A percentile compares a stretch with the other conserved stretches of the same genome.
Evolutionary conservation across 2,113 vertebrate species (phyloP).

Genomic region (Misgurnus anguillicaudatus): DNA sequence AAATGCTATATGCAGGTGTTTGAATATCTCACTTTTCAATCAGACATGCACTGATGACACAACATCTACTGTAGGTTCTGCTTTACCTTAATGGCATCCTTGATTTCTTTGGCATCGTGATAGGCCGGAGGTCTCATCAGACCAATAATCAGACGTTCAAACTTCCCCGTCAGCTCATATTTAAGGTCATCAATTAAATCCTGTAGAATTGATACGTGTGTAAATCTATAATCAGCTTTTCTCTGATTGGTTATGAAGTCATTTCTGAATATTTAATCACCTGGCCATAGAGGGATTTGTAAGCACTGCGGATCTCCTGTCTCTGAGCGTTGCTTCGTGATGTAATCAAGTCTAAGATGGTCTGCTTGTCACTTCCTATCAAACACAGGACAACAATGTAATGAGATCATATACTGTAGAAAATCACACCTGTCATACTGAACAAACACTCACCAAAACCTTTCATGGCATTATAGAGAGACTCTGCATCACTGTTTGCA

Average conservation of each 20-base stretch:
- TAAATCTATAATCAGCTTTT: not conserved
- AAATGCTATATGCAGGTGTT: no score
- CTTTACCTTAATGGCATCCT: slow-evolving; percentile 88
- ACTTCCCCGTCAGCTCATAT: slow-evolving; percentile 95
- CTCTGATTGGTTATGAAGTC: not conserved
- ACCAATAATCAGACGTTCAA: slow-evolving; percentile 92
- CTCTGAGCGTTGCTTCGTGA: slow-evolving; percentile 90
- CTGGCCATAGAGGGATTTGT: slow-evolving; percentile 93
- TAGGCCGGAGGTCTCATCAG: slow-evolving; percentile 89
- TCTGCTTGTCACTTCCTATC: slow-evolving; percentile 93
- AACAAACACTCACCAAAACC: slow-evolving; percentile 83
- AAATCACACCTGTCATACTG: not conserved
- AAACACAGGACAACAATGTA: slow-evolving; percentile 10
- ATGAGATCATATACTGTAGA: not conserved
- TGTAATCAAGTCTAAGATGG: slow-evolving; percentile 90
- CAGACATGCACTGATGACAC: no score
- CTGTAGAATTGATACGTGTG: slow-evolving; percentile 62
- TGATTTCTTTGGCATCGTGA: slow-evolving; percentile 93
- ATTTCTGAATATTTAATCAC: slow-evolving; percentile 65
- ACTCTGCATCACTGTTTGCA: slow-evolving; percentile 83
- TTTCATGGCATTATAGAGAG: slow-evolving; percentile 93
- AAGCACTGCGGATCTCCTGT: slow-evolving; percentile 82
- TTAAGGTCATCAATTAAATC: slow-evolving; percentile 95
- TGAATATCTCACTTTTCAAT: no score
- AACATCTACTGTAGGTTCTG: not conserved